These are phyloP conservation scores for Rhogogaster chlorosoma DNA, from an alignment of 2,888 invertebrate species.

Conservation along the genomic window DNA sequence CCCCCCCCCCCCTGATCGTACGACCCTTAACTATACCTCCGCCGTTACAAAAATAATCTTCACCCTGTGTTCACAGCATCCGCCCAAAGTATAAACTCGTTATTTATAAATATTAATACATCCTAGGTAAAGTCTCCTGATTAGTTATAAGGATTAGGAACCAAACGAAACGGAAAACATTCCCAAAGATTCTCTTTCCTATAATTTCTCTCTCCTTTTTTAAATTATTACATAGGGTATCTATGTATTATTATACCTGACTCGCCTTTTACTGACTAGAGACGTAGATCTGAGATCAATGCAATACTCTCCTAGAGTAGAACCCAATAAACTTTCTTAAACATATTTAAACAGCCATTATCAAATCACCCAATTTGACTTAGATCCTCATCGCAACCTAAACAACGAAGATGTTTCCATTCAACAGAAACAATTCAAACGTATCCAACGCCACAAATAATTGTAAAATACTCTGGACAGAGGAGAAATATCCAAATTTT, in stretches of 20 bases:
- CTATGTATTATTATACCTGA: neutral
- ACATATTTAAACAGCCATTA: conserved; percentile 19
- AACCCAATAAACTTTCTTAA: conserved; percentile 8
- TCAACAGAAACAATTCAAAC: neutral
- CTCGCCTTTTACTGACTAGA: neutral
- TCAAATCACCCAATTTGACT: conserved; percentile 30
- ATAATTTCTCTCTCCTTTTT: conserved; percentile 6
- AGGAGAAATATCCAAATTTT: conserved; percentile 29
- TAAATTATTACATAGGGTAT: neutral
- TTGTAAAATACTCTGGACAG: conserved; percentile 19
- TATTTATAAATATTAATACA: conserved; percentile 45
- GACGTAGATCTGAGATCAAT: neutral
- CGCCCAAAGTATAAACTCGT: conserved; percentile 32
- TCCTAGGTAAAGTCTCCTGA: conserved; percentile 35
- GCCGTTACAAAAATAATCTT: conserved; percentile 44
- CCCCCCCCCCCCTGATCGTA: neutral
- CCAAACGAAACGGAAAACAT: conserved; percentile 15
- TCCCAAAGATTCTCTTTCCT: conserved; percentile 1
- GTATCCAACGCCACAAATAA: neutral
- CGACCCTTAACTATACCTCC: conserved; percentile 7
- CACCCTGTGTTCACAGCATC: conserved; percentile 33
- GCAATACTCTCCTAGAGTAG: neutral
- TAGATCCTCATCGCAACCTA: neutral
- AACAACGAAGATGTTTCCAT: conserved; percentile 2
- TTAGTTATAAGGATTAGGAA: conserved; percentile 17